Conservation (phyloP, 1,140 invertebrate genomes). For the Apis cerana region DNA sequence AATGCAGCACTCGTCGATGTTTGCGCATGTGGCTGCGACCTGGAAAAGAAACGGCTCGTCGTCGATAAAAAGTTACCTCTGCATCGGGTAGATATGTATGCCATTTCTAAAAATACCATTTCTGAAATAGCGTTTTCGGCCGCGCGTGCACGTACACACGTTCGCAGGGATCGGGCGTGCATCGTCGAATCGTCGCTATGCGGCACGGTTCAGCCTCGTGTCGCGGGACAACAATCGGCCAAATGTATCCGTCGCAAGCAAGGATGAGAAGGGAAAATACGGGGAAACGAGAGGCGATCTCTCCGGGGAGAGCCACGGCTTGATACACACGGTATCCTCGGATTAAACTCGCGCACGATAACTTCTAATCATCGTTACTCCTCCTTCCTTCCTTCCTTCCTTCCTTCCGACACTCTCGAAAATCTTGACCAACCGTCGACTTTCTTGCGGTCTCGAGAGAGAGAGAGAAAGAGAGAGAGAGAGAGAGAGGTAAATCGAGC, state of each 20-base stretch:
- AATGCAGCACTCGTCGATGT: constrained; percentile 25
- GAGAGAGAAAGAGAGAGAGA: no score
- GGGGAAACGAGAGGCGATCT: no score
- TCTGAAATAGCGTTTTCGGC: constrained; percentile 47
- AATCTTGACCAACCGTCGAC: constrained; percentile 46
- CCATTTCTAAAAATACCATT: constrained; percentile 54
- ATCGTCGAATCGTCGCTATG: constrained; percentile 1
- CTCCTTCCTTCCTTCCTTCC: neutral
- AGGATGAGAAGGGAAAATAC: no score
- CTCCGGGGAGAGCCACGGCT: no score
- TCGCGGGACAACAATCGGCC: constrained; percentile 3
- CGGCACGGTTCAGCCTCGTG: neutral
- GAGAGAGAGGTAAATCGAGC: constrained; percentile 53
- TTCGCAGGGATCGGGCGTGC: constrained; percentile 29
- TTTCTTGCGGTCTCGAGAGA: constrained; percentile 48
- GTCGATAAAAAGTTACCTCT: constrained; percentile 52
- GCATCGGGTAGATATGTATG: constrained; percentile 51
- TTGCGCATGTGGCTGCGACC: constrained; percentile 36
- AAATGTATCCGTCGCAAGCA: neutral
- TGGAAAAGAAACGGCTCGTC: constrained; percentile 42
- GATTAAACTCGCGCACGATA: constrained; percentile 22
- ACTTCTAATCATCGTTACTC: constrained; percentile 34
- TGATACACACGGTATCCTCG: neutral
- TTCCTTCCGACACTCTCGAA: constrained; percentile 6
- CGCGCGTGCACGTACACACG: constrained; percentile 32